phyloP scores from a whole-genome alignment of 1,140 invertebrate species.

The Temnothorax longispinosus region DNA sequence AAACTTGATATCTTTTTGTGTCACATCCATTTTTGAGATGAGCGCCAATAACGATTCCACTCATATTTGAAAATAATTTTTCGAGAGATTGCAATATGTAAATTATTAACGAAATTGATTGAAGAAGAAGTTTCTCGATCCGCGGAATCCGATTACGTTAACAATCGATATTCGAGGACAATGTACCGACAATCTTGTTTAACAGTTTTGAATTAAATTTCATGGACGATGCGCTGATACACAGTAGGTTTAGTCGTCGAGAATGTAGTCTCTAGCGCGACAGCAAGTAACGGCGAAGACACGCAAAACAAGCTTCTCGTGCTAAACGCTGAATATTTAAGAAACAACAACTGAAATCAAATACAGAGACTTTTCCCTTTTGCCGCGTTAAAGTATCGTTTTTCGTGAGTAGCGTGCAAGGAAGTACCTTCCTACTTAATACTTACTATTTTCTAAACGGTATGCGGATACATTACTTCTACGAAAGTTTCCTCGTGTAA shows the following conservation, averaged over 20 bases:
- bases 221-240: background rate
- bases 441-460: conserved; percentile 69
- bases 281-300: background rate
- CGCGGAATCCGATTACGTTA: background rate
- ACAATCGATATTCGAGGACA: background rate
- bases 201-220: background rate
- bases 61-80: background rate
- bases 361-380: conserved; percentile 49
- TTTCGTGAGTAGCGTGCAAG: conserved; percentile 68
- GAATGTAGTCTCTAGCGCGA: background rate
- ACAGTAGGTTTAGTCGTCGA: background rate
- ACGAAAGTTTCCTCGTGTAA: conserved; percentile 64
- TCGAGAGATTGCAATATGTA: background rate
- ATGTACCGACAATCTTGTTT: background rate
- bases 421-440: conserved; percentile 68
- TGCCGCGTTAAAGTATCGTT: conserved; percentile 48
- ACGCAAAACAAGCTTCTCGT: conserved; percentile 22
- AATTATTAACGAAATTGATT: background rate
- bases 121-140: background rate
- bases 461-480: conserved; percentile 70
- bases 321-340: conserved; percentile 65
- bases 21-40: background rate
- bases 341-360: conserved; percentile 51
- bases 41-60: background rate
- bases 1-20: background rate